Evolutionary conservation across 2,113 vertebrate genomes (phyloP).

Genomic region (Tautogolabrus adspersus): DNA sequence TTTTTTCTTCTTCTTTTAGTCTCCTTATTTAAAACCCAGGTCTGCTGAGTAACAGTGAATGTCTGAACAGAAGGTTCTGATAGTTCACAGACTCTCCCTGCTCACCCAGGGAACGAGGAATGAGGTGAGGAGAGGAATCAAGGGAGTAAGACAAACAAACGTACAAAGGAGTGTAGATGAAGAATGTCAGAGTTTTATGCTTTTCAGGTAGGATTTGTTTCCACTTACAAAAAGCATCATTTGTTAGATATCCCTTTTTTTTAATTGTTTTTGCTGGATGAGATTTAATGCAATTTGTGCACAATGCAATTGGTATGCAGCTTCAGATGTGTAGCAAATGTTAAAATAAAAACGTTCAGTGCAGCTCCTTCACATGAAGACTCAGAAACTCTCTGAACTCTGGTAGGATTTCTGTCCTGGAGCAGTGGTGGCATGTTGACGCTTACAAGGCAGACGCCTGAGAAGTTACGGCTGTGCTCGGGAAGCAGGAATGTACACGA

Average conservation of each 20-base stretch:
- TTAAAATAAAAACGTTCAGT: not conserved
- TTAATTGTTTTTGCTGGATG: not conserved
- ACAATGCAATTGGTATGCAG: not conserved
- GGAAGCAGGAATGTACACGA: slow-evolving; percentile 37
- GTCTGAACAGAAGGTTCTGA: slow-evolving; percentile 51
- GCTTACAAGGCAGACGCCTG: slow-evolving; percentile 33
- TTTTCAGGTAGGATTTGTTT: not conserved
- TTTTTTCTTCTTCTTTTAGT: not conserved
- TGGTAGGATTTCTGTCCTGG: not conserved
- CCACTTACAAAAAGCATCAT: not conserved
- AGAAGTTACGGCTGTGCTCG: slow-evolving; percentile 46
- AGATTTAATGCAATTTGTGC: not conserved
- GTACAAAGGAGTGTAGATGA: not conserved
- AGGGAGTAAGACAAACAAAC: not conserved
- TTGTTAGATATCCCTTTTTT: not conserved
- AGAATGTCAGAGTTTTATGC: not conserved
- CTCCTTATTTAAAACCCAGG: not conserved
- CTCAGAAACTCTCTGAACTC: not conserved
- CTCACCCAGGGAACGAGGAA: not conserved
- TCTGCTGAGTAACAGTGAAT: slow-evolving; percentile 47
- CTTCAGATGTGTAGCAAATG: not conserved
- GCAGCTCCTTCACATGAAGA: slow-evolving; percentile 9
- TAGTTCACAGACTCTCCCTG: slow-evolving; percentile 9
- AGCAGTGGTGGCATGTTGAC: slow-evolving; percentile 12
- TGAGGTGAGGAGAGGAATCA: no score